These are phyloP conservation scores for Characodon lateralis DNA, from an alignment of 2,797 vertebrate species.

Conservation along the genomic window DNA sequence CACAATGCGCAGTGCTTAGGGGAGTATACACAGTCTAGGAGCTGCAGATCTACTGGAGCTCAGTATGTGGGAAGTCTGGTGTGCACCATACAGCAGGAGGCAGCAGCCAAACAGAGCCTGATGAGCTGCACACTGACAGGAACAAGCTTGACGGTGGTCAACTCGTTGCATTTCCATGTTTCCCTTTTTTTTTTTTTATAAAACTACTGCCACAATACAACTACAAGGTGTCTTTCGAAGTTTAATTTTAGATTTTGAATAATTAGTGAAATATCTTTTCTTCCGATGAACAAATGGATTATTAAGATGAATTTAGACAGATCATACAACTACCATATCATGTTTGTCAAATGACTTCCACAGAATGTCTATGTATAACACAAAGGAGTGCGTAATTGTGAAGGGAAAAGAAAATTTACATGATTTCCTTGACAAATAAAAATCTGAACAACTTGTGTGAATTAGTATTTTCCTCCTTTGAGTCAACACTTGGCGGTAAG, in stretches of 20 bases:
- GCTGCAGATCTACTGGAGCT: conserved; percentile 22
- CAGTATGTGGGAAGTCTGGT: conserved; percentile 9
- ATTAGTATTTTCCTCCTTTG: background rate
- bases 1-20: conserved; percentile 13
- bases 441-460: background rate
- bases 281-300: background rate
- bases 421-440: background rate
- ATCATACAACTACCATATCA: background rate
- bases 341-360: background rate
- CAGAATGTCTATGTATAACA: background rate
- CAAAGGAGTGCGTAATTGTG: background rate
- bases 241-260: background rate
- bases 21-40: conserved; percentile 29
- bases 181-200: background rate
- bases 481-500: background rate
- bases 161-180: background rate
- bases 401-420: background rate
- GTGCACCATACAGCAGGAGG: conserved; percentile 14
- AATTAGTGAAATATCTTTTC: background rate
- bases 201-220: background rate
- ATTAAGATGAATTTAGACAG: background rate
- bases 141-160: background rate
- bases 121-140: conserved; percentile 2
- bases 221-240: no score
- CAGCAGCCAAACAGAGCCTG: conserved; percentile 19